These are phyloP conservation scores for Drosophila atroscutellata DNA, from an alignment of 2,888 invertebrate genomes.

Conservation along the genomic window DNA sequence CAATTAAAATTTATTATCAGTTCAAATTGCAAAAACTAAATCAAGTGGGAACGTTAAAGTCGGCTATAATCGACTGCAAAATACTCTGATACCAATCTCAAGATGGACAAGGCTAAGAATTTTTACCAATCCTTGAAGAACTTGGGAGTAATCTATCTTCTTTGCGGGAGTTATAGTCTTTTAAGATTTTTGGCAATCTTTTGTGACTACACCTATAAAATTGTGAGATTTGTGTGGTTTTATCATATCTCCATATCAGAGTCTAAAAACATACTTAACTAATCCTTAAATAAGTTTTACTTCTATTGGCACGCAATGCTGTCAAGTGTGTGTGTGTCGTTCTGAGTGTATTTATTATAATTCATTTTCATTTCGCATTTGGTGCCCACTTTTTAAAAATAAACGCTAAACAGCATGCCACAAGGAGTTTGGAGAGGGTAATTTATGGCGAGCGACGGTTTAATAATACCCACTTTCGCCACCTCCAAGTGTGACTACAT, in stretches of 20 bases:
- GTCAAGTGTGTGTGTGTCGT: not conserved
- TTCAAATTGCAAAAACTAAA: not conserved
- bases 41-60: not conserved
- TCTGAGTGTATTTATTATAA: not conserved
- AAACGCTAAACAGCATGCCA: constrained; percentile 18
- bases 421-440: constrained; percentile 9
- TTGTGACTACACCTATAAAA: not conserved
- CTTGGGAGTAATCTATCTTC: not conserved
- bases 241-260: not conserved
- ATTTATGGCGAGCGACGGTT: not conserved
- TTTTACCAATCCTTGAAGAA: not conserved
- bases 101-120: not conserved
- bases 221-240: not conserved
- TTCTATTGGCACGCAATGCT: constrained; percentile 43
- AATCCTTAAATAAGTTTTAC: constrained; percentile 53
- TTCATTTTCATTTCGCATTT: constrained; percentile 61
- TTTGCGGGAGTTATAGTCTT: too few relatives aligned
- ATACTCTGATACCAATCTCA: not conserved
- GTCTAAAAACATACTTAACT: not conserved
- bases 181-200: not conserved
- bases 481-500: not conserved
- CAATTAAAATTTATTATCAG: not conserved
- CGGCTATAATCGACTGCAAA: not conserved
- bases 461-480: not conserved
- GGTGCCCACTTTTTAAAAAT: constrained; percentile 54